Evolutionary conservation across 1,140 invertebrate genomes (phyloP).

Genomic region (Goniozus legneri): DNA sequence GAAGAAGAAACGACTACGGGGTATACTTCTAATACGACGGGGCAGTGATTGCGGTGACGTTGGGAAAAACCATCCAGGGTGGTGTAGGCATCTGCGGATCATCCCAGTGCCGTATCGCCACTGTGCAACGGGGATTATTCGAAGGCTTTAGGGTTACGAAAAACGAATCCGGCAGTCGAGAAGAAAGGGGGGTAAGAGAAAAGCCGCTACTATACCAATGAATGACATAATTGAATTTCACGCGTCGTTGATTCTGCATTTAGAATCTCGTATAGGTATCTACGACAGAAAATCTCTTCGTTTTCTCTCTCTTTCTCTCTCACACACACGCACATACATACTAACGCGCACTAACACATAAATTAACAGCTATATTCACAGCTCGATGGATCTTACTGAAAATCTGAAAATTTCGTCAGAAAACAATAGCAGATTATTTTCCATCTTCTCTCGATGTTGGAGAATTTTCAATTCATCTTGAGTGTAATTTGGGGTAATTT

Average conservation of each 20-base stretch:
- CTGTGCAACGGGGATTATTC: conserved; percentile 26
- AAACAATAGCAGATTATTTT: too few relatives aligned
- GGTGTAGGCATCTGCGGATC: conserved; percentile 44
- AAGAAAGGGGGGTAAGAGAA: neutral
- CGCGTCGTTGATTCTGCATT: conserved; percentile 32
- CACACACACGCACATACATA: too few relatives aligned
- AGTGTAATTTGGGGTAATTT: too few relatives aligned
- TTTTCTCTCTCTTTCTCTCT: too few relatives aligned
- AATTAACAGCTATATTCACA: too few relatives aligned
- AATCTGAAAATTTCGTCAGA: too few relatives aligned
- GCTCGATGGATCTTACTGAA: too few relatives aligned
- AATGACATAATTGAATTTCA: conserved; percentile 53
- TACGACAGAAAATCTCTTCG: too few relatives aligned
- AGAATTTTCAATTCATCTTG: too few relatives aligned
- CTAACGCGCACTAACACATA: too few relatives aligned
- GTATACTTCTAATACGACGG: conserved; percentile 37
- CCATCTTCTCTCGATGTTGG: too few relatives aligned
- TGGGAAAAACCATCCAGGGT: conserved; percentile 29
- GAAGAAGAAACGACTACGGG: neutral
- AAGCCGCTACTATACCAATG: conserved; percentile 30
- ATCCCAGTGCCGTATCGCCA: conserved; percentile 29
- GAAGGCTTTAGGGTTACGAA: conserved; percentile 17
- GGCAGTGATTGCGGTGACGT: conserved; percentile 45
- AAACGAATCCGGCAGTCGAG: too few relatives aligned
- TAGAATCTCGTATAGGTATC: neutral